phyloP scores from a whole-genome alignment of 2,888 invertebrate genomes.

The Lasioglossum pauxillum region DNA sequence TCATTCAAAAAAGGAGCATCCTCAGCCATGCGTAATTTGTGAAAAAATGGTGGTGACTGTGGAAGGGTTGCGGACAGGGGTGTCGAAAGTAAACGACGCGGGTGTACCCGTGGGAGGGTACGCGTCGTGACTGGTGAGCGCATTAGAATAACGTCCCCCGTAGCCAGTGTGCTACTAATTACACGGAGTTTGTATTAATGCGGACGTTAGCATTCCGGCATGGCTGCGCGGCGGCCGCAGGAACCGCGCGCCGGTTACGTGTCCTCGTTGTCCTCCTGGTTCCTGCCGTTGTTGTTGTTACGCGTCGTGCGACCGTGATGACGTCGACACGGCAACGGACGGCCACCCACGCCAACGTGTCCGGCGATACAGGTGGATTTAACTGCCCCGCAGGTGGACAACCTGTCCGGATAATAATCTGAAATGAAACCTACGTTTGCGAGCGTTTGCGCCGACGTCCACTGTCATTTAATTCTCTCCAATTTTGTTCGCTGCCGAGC shows the following conservation, averaged over 20 bases:
- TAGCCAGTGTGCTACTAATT: constrained; percentile 74
- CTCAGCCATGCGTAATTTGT: not conserved
- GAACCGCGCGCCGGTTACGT: constrained; percentile 55
- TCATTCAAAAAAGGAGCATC: not conserved
- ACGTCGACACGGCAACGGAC: not conserved
- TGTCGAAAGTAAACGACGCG: constrained; percentile 62
- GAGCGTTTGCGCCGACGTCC: not conserved
- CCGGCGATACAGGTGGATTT: constrained; percentile 71
- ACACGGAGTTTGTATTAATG: constrained; percentile 79
- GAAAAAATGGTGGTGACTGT: not conserved
- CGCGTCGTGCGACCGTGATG: constrained; percentile 5
- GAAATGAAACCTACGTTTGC: not conserved
- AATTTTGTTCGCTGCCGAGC: not conserved
- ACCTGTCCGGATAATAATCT: not conserved
- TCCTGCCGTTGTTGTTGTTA: constrained; percentile 33
- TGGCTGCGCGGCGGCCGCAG: constrained; percentile 58
- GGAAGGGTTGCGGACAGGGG: constrained; percentile 18
- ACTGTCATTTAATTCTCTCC: not conserved
- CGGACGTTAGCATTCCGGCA: constrained; percentile 78
- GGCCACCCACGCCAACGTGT: constrained; percentile 34
- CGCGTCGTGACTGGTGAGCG: constrained; percentile 53
- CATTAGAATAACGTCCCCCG: constrained; percentile 67
- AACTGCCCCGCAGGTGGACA: constrained; percentile 59
- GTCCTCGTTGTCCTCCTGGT: constrained; percentile 35
- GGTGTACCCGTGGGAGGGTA: constrained; percentile 19